Base-by-base conservation (phyloP, 2,888 invertebrate genomes). In the Galeruca laticollis region DNA sequence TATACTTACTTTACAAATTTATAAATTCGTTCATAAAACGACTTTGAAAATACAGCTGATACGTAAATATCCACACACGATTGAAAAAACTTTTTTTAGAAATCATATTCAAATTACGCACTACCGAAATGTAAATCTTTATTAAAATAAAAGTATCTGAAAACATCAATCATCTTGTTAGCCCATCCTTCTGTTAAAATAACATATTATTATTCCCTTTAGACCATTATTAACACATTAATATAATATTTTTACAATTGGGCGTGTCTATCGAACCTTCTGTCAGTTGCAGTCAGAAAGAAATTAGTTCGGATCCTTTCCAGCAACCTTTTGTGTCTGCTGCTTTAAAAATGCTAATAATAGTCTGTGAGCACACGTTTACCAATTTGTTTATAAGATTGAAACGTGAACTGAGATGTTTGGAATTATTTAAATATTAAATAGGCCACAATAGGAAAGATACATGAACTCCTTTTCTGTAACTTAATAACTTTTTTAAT, bases 201-300 rank as follows among this genome's bases (percentile, higher is more conserved):
- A 82, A 81, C 80, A 81, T 76, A 83, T 82, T 82, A 82, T 83
- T 80, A 83, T 83, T 82, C 83, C 81, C 82, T 81, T 79, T 79
- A 80, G 82, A 83, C 82, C 82, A 83, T 84, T 84, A 84, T 84
- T 84, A 84, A 84, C 84, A 82, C 84, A 84, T 84, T 84, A 84
- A 84, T 84, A 83, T 83, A 83, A 84, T 84, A 84, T 84, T 84
- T 84, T 84, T 84, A 84, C 84, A 84, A 84, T 80, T 78, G 83
- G 84, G 84, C 84, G 84, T 83, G 80, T 80, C 84, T 78, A 80
- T 82, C 80, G 81, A 83, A 82, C 83, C 83, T 83, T 83, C 84
- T 84, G 84, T 84, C 84, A 84, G 81, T 78, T 81, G 77, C 84
- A 84, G 79, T 77, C 81, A 63, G 77, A 75, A 75, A 77, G 83